phyloP scores from a whole-genome alignment of 2,113 vertebrate genomes.

The Daubentonia madagascariensis region DNA sequence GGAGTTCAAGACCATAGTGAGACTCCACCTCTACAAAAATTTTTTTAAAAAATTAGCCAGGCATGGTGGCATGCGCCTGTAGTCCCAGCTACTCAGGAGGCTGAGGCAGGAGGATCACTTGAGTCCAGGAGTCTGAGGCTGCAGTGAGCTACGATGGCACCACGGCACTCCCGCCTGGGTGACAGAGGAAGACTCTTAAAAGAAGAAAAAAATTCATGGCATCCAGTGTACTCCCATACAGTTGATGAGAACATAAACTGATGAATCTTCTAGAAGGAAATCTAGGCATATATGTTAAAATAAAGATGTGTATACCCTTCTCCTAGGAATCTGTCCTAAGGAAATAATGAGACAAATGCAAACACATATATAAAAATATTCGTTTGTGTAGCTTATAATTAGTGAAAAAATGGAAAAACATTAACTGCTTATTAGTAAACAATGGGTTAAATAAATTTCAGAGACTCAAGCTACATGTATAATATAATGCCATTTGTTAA shows the following conservation, averaged over 20 bases:
- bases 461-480: neutral
- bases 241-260: neutral
- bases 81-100: no score
- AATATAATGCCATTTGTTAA: neutral
- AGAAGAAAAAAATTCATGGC: no score
- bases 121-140: no score
- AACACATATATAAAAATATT: neutral
- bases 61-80: no score
- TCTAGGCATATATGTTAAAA: neutral
- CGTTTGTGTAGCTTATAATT: neutral
- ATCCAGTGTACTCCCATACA: neutral
- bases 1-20: no score
- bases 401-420: neutral
- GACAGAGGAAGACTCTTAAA: no score
- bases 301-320: neutral
- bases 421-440: neutral
- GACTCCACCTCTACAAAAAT: no score
- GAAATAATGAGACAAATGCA: neutral
- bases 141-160: no score
- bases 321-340: neutral
- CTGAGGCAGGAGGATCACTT: no score
- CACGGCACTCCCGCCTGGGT: no score
- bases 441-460: slow-evolving; percentile 5
- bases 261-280: neutral
- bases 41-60: no score